Conservation (phyloP, 1,140 invertebrate genomes). For the Trichonephila clavipes region DNA sequence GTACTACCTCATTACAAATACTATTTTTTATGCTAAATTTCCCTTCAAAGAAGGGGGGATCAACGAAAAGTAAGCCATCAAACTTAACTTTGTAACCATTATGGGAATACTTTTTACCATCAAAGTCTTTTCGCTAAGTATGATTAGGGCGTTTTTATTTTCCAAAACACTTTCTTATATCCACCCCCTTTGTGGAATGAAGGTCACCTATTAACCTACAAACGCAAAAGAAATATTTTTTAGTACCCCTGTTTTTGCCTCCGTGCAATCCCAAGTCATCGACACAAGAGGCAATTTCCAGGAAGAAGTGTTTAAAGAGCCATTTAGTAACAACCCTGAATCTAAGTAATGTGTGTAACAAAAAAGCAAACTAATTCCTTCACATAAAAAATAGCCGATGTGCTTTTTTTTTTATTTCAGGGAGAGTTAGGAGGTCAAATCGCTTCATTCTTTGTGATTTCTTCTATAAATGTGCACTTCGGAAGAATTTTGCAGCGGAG, state of each 20-base stretch:
- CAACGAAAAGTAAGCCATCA: not conserved
- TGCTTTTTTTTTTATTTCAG: not conserved
- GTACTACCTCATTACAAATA: too few species aligned
- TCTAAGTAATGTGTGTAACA: not conserved
- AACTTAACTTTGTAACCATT: not conserved
- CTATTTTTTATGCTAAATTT: too few species aligned
- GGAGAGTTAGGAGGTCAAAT: not conserved
- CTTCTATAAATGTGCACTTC: not conserved
- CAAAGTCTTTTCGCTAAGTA: not conserved
- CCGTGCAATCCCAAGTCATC: not conserved
- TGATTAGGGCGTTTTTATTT: not conserved
- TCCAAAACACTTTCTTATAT: not conserved
- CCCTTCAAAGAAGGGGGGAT: too few species aligned
- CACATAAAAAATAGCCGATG: not conserved
- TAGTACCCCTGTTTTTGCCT: slow-evolving; percentile 1
- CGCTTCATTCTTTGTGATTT: not conserved
- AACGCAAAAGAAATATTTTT: not conserved
- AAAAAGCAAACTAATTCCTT: not conserved
- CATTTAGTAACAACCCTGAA: not conserved
- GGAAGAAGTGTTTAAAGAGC: not conserved
- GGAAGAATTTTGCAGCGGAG: too few species aligned
- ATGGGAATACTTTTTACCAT: not conserved
- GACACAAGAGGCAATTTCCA: not conserved
- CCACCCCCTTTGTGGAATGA: slow-evolving; percentile 32
- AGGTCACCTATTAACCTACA: slow-evolving; percentile 46